Base-by-base conservation (phyloP, 2,888 invertebrate genomes). In the Piscicola geometra region DNA sequence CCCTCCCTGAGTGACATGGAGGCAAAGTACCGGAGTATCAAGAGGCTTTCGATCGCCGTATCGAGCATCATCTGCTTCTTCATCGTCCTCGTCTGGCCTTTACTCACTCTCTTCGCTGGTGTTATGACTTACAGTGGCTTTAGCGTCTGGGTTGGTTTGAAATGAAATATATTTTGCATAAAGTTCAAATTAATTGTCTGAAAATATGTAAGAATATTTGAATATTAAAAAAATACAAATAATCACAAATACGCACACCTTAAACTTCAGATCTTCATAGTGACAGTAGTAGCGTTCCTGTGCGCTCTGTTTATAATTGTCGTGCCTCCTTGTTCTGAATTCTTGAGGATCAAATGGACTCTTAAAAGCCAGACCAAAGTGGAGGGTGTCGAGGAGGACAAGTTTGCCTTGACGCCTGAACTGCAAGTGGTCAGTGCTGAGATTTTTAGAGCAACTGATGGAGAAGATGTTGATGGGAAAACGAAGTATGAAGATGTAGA, bases 31-130 rank as follows among this genome's bases (percentile, higher is more conserved):
- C 78, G 78, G 41, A 69, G 78, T 3, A 81, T 82, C 5, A 81
- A 80, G 66, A 68, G 78, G 3, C 50, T 82, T 28, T 82, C 83
- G 1, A 75, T 81, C 69, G 75, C 80, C 21, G 81, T 82, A 2
- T 81, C 83, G 9, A 28, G 80, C 15, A 36, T 73, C 0, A 69
- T 82, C 3, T 80, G 82, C 5, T 0, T 81, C 1, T n/a, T 82
- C 12, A 73, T 84, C 28, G 76, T 84, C 21, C 35, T 84, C 35
- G 1, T 84, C 15, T 84, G 83, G 84, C 84, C 84, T 0, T 73
- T 80, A 15, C 72, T 78, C 18, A 82, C 82, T 81, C 77, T 81
- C 18, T 77, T 80, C 9, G 79, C 80, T 0, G 81, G 80, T 0
- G 81, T 81, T 1, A 81, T 84, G 81, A 78, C 78, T 52, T 66